These are phyloP conservation scores for Passerculus sandwichensis DNA, from an alignment of 2,797 vertebrate genomes.

Conservation along the genomic window DNA sequence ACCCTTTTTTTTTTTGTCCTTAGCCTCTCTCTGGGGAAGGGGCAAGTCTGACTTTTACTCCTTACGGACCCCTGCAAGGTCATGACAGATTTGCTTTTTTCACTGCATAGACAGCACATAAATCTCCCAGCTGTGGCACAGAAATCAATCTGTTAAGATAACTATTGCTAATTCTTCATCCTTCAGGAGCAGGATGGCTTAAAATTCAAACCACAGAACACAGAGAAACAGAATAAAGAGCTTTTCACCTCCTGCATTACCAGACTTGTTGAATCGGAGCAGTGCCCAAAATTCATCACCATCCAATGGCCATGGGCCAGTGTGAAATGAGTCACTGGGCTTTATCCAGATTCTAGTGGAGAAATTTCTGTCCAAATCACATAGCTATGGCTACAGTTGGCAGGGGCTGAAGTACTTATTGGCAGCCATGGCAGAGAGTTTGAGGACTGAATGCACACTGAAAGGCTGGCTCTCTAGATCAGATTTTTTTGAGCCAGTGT, in stretches of 20 bases:
- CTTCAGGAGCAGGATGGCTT: not conserved
- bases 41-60: not conserved
- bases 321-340: constrained; percentile 42
- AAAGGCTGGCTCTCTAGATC: not conserved
- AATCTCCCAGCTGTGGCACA: not conserved
- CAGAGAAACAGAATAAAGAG: not conserved
- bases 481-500: not conserved
- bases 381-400: constrained; percentile 28
- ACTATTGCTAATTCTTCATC: constrained; percentile 18
- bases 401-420: not conserved
- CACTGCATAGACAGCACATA: not conserved
- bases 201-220: not conserved
- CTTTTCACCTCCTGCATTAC: constrained; percentile 33
- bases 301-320: not conserved
- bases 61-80: not conserved
- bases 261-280: constrained; percentile 8
- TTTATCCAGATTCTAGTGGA: constrained; percentile 43
- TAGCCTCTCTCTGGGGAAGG: not conserved
- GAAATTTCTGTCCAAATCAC: constrained; percentile 25
- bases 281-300: constrained; percentile 28
- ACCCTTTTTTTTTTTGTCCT: not conserved
- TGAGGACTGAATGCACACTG: not conserved
- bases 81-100: not conserved
- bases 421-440: not conserved
- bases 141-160: constrained; percentile 2